These are phyloP conservation scores for Terrapene triunguis DNA, from an alignment of 2,113 vertebrate species.

Conservation along the genomic window DNA sequence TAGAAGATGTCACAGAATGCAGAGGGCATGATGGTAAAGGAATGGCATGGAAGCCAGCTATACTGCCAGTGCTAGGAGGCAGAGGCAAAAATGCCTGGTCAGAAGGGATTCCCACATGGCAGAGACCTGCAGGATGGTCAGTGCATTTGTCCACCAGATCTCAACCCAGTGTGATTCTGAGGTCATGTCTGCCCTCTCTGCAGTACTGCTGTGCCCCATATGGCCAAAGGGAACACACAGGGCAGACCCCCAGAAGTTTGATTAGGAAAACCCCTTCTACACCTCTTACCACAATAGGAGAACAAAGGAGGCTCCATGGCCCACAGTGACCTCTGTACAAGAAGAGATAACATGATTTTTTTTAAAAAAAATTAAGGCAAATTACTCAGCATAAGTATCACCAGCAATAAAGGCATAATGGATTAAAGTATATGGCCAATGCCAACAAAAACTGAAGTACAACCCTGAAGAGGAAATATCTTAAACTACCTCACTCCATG, in stretches of 20 bases:
- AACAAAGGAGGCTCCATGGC: neutral
- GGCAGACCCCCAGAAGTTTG: neutral
- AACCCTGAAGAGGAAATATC: neutral
- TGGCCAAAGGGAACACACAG: neutral
- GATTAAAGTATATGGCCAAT: neutral
- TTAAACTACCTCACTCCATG: neutral
- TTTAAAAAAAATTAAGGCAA: neutral
- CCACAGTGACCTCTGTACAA: neutral
- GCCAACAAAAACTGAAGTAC: neutral
- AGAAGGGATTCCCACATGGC: neutral
- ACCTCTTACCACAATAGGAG: neutral
- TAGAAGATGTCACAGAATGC: neutral
- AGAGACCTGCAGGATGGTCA: neutral
- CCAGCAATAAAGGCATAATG: neutral
- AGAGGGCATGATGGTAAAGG: neutral
- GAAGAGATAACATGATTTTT: neutral
- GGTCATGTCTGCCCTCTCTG: neutral
- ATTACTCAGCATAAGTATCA: neutral
- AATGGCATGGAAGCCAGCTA: neutral
- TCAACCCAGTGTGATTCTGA: neutral
- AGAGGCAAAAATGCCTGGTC: neutral
- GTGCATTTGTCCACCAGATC: neutral
- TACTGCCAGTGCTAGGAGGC: neutral
- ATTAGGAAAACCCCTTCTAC: neutral
- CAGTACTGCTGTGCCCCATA: fast-evolving